Base-by-base conservation (phyloP, 2,888 invertebrate genomes). In the Osedax frankpressi region DNA sequence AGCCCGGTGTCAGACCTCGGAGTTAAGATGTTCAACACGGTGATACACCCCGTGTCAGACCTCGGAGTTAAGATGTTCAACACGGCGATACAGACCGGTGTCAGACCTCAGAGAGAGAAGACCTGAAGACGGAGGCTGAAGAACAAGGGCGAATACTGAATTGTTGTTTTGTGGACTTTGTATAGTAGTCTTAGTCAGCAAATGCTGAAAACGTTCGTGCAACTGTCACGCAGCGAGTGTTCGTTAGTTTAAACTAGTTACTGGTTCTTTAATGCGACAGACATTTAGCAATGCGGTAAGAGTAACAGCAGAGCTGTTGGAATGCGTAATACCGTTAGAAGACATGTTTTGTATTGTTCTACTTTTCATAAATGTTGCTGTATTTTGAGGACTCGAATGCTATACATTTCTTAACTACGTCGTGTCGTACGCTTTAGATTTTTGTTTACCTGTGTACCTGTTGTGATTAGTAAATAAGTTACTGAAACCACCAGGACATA, bases 11-110 rank as follows among this genome's bases (percentile, higher is more conserved):
- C n/a, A 2, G 65, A 65, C 24, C 11, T 65, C 14, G 25, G 65
- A n/a, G 65, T n/a, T n/a, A n/a, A n/a, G n/a, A n/a, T n/a, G n/a
- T n/a, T n/a, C n/a, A n/a, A n/a, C n/a, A n/a, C n/a, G n/a, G n/a
- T n/a, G n/a, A n/a, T n/a, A n/a, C n/a, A n/a, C n/a, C n/a, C n/a
- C n/a, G n/a, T n/a, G n/a, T n/a, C n/a, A n/a, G n/a, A n/a, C n/a
- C n/a, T n/a, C 6, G 65, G 65, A 65, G 63, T 62, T 62, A 3
- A 62, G 63, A 62, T 62, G 63, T 65, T 24, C 65, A 65, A 65
- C 25, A 24, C 19, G 63, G 24, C 1, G n/a, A 65, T 19, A 24
- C 2, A 65, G 2, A 11, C 65, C 25, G 24, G 2, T 65, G 19
- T 24, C n/a, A 2, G 65, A 65, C 24, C 11, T 65, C 14, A 19